These are phyloP conservation scores for Bettongia penicillata DNA, from an alignment of 2,113 vertebrate species.

Conservation along the genomic window DNA sequence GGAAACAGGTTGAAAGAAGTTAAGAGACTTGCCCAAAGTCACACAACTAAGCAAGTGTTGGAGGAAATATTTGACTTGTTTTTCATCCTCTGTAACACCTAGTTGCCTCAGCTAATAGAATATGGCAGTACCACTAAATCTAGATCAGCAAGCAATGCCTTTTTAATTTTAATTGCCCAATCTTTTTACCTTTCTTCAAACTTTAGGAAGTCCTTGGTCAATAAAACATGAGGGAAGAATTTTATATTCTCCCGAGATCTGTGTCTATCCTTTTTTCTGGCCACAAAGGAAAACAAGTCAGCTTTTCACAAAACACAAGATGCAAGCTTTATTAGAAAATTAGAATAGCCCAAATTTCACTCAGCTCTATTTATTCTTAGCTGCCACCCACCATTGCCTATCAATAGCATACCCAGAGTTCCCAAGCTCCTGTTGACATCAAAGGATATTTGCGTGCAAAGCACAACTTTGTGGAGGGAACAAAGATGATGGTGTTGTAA, in stretches of 20 bases:
- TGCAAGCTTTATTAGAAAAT: constrained; percentile 60
- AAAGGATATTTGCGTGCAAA: constrained; percentile 66
- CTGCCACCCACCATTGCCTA: constrained; percentile 14
- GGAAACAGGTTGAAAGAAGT: neutral
- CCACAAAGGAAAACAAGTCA: constrained; percentile 54
- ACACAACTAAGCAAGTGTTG: neutral
- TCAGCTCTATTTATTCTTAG: constrained; percentile 16
- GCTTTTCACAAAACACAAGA: constrained; percentile 31
- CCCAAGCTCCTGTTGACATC: constrained; percentile 70
- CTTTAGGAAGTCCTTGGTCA: constrained; percentile 42
- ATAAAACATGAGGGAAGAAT: constrained; percentile 48
- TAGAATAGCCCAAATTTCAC: constrained; percentile 37
- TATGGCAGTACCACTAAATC: constrained; percentile 30
- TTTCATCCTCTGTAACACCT: neutral
- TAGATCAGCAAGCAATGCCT: constrained; percentile 24
- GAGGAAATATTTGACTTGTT: neutral
- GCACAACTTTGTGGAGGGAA: constrained; percentile 40
- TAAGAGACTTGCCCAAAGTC: neutral
- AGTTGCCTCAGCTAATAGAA: neutral
- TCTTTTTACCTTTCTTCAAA: constrained; percentile 39
- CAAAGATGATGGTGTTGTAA: constrained; percentile 71
- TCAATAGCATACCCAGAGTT: constrained; percentile 49
- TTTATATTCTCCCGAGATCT: constrained; percentile 72
- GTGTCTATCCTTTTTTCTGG: constrained; percentile 51
- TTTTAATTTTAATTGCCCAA: constrained; percentile 54